phyloP scores from a whole-genome alignment of 2,888 invertebrate genomes.

The Caenorhabditis wallacei region DNA sequence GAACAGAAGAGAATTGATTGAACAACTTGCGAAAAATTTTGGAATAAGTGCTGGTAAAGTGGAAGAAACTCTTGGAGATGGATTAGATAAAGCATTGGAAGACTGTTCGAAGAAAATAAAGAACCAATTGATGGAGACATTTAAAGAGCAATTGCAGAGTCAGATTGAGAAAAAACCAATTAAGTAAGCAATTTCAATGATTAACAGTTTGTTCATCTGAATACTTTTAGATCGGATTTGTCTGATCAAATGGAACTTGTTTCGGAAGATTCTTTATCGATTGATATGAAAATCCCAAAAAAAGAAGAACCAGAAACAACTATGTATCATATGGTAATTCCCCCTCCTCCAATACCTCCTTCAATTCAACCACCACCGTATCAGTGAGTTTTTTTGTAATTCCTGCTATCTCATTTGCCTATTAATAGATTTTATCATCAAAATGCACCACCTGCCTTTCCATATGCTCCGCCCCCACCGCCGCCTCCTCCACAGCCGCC shows the following conservation, averaged over 20 bases:
- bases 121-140: conserved; percentile 66
- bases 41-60: conserved; percentile 49
- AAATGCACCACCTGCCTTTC: neutral
- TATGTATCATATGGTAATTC: conserved; percentile 34
- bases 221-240: conserved; percentile 40
- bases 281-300: conserved; percentile 22
- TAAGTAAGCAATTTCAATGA: conserved; percentile 8
- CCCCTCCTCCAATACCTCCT: conserved; percentile 53
- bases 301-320: conserved; percentile 11
- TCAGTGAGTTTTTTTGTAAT: neutral
- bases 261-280: conserved; percentile 60
- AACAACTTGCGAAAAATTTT: conserved; percentile 50
- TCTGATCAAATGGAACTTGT: conserved; percentile 73
- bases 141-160: conserved; percentile 58
- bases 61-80: conserved; percentile 49
- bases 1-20: conserved; percentile 12
- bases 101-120: conserved; percentile 54
- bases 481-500: conserved; percentile 37
- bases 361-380: conserved; percentile 23
- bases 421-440: conserved; percentile 19
- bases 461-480: conserved; percentile 44
- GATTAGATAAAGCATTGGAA: conserved; percentile 54
- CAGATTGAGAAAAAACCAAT: conserved; percentile 26
- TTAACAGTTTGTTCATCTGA: neutral
- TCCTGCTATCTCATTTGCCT: neutral